These are phyloP conservation scores for Ostrea denselamellosa DNA, from an alignment of 1,140 invertebrate genomes.

Conservation along the genomic window DNA sequence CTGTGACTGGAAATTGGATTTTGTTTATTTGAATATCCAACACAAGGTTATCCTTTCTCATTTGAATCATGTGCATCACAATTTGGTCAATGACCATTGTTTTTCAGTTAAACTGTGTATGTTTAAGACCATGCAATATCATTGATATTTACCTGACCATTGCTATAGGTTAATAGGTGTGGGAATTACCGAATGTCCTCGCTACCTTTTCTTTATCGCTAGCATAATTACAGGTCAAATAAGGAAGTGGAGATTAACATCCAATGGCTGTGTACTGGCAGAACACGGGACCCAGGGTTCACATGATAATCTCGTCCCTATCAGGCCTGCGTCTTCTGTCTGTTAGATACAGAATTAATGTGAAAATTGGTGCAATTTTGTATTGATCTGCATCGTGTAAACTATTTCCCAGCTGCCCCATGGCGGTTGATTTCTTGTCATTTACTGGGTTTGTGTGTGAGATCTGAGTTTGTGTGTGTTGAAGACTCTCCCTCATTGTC, in stretches of 20 bases:
- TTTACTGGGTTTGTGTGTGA: not conserved
- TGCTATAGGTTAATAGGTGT: not conserved
- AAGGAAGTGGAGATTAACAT: not conserved
- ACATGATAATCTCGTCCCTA: not conserved
- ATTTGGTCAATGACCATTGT: too few species aligned
- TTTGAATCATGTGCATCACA: too few species aligned
- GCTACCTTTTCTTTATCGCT: not conserved
- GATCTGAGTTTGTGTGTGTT: not conserved
- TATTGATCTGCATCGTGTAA: slow-evolving; percentile 1
- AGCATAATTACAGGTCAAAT: not conserved
- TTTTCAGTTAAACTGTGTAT: too few species aligned
- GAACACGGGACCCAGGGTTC: not conserved
- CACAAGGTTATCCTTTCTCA: too few species aligned
- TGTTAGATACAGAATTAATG: not conserved
- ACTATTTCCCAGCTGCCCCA: not conserved
- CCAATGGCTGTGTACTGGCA: not conserved
- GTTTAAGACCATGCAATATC: too few species aligned
- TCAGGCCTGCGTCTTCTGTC: not conserved
- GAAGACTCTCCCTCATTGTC: not conserved
- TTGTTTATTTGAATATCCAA: too few species aligned
- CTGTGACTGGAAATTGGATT: too few species aligned
- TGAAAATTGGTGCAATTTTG: slow-evolving; percentile 30
- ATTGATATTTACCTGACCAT: too few species aligned
- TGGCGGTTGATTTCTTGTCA: not conserved
- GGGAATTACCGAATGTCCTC: not conserved